These are phyloP conservation scores for Tragelaphus eurycerus DNA, from an alignment of 2,797 vertebrate species.

Conservation along the genomic window DNA sequence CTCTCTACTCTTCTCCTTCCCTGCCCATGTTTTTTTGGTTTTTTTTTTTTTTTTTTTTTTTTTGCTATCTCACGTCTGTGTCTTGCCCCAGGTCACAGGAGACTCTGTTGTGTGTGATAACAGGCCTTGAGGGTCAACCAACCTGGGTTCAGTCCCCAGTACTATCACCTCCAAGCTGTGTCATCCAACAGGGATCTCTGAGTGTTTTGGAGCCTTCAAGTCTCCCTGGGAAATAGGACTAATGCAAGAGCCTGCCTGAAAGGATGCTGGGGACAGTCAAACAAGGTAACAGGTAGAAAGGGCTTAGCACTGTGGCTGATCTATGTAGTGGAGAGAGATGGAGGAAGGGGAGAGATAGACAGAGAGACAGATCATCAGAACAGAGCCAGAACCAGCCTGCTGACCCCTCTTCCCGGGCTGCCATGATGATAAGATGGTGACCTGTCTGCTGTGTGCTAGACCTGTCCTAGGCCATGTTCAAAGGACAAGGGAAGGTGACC, in stretches of 20 bases:
- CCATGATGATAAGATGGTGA: not conserved
- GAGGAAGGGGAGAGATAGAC: not conserved
- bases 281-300: fast-evolving
- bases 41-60: not conserved
- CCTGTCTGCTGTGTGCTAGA: not conserved
- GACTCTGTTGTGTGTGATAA: not conserved
- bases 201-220: not conserved
- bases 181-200: not conserved
- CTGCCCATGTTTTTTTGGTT: not conserved
- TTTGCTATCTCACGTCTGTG: not conserved
- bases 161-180: not conserved
- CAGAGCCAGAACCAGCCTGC: not conserved
- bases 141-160: not conserved
- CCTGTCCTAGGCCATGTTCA: not conserved
- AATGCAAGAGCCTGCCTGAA: not conserved
- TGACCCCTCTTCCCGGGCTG: not conserved
- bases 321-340: not conserved
- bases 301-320: not conserved
- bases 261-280: not conserved
- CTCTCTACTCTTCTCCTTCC: not conserved
- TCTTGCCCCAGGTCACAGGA: not conserved
- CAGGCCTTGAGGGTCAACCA: not conserved
- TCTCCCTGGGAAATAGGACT: not conserved
- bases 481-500: not conserved
- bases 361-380: not conserved